Evolutionary conservation across 2,888 invertebrate genomes (phyloP), one percentile per base, ranked within the genome.

Genomic region (Tortricodes alternella): DNA sequence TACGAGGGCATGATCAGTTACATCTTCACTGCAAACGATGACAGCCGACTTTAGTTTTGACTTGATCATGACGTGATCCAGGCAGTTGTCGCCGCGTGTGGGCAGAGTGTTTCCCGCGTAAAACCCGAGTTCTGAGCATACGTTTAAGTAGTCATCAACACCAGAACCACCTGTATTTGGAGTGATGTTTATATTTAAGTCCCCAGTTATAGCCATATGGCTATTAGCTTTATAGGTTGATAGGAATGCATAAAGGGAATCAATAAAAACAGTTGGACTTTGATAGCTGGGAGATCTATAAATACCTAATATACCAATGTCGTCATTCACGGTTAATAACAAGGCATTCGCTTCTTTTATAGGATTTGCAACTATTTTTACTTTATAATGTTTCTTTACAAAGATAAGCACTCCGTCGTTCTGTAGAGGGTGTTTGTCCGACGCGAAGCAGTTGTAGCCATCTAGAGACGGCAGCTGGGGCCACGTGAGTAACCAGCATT

Each of bases 341-440:
- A 43, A 2, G 2, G 24, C 41, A 24, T 43, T 43, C 0, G 27
- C 27, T 3, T 43, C 41, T 15, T 8, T 43, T 9, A 43, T 16
- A 24, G 23, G 3, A 13, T 3, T n/a, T 8, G 24, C 16, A 2
- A 2, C 2, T 3, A 43, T 16, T 2, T 9, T 43, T 2, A 27
- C 27, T 4, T n/a, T 19, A 3, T 15, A 19, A 4, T 16, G 3
- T 5, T 27, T 3, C 16, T 15, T 43, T 3, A 13, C 41, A 43
- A 43, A 43, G 9, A 43, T 43, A 16, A 43, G 4, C 0, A 43
- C 41, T 16, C 41, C 41, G 16, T 43, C 41, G 3, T 43, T 43
- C 4, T 43, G 41, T 1, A 15, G 9, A n/a, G 0, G 9, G 11
- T 41, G 23, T 9, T 24, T 13, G 15, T 41, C 41, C 1, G 41